These are phyloP conservation scores for Pharmacophagus antenor DNA, from an alignment of 2,888 invertebrate species.

Conservation along the genomic window DNA sequence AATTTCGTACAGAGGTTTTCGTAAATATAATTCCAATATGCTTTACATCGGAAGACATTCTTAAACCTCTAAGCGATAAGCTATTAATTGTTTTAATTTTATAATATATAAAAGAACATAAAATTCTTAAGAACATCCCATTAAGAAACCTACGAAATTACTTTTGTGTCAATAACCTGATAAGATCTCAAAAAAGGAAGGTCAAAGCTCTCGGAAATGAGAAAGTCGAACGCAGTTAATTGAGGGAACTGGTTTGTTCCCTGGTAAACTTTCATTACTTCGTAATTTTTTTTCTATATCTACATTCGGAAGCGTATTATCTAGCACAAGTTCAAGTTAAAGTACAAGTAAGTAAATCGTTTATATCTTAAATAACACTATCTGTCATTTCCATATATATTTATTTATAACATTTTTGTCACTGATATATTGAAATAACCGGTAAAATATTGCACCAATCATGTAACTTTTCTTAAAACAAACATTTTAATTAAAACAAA, in stretches of 20 bases:
- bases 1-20: neutral
- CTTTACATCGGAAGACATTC: neutral
- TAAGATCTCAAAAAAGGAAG: constrained; percentile 5
- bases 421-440: no score
- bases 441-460: no score
- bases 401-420: no score
- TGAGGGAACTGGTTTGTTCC: constrained; percentile 13
- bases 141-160: neutral
- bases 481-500: no score
- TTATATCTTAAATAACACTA: no score
- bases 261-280: neutral
- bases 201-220: constrained; percentile 18
- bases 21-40: neutral
- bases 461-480: no score
- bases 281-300: neutral
- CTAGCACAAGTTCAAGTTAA: no score
- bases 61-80: neutral
- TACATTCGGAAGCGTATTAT: neutral
- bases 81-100: neutral
- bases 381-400: no score
- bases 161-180: neutral
- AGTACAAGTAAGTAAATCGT: no score
- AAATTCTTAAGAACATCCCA: neutral
- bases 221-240: constrained; percentile 17
- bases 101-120: neutral